Evolutionary conservation across 2,113 vertebrate genomes (phyloP).

Genomic region (Todiramphus saurophagus): DNA sequence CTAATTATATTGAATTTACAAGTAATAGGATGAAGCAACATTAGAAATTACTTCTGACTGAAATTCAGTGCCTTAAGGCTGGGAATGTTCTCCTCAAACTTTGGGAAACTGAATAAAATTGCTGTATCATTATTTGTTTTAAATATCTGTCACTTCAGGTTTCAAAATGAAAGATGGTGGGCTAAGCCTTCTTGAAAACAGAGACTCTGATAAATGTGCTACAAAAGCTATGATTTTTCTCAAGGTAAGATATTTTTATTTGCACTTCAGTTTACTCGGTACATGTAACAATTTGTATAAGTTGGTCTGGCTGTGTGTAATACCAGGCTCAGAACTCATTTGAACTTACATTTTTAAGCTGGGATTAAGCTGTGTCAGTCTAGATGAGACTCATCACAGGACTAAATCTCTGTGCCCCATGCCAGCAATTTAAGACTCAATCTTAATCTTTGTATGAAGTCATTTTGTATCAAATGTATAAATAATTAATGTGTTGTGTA

Average conservation of each 20-base stretch:
- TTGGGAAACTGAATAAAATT: constrained; percentile 45
- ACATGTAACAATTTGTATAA: not conserved
- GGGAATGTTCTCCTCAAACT: constrained; percentile 54
- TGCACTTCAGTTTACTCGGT: not conserved
- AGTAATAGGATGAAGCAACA: constrained; percentile 67
- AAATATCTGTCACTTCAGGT: constrained; percentile 60
- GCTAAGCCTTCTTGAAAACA: constrained; percentile 48
- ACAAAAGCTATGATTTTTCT: constrained; percentile 15
- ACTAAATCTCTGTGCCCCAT: not conserved
- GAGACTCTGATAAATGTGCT: constrained; percentile 35
- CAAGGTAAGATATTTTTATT: constrained; percentile 8
- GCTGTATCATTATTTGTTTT: constrained; percentile 59
- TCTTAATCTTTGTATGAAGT: constrained; percentile 18
- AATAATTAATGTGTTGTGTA: constrained; percentile 57
- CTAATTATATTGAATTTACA: constrained; percentile 80
- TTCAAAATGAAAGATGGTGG: constrained; percentile 17
- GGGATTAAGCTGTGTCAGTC: not conserved
- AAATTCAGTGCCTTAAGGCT: constrained; percentile 69
- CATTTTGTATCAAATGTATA: constrained; percentile 33
- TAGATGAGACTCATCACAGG: not conserved
- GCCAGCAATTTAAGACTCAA: constrained; percentile 22
- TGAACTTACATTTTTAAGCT: not conserved
- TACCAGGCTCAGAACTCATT: not conserved
- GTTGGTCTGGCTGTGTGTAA: not conserved
- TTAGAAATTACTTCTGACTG: constrained; percentile 75